Conservation (phyloP, 2,113 vertebrate genomes). For the Rattus norvegicus region GRCr8 NC_086036.1:44184501-44185000, state of each 20-base stretch:
- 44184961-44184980: not conserved
- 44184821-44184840: not conserved
- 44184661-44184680: not conserved
- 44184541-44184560: not conserved
- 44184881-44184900: not conserved
- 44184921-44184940: not conserved
- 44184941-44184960: not conserved
- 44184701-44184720: not conserved
- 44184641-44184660: not conserved
- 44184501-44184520: no score
- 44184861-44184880: not conserved
- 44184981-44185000: no score
- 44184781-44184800: not conserved
- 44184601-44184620: not conserved
- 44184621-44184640: not conserved
- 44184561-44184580: not conserved
- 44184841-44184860: not conserved
- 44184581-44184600: not conserved
- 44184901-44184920: no score
- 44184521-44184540: no score
- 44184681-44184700: not conserved
- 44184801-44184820: no score
- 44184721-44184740: not conserved
- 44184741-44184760: not conserved
- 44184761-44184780: not conserved